Evolutionary conservation across 2,888 invertebrate species (phyloP).

Genomic region (Zaprionus obscuricornis): DNA sequence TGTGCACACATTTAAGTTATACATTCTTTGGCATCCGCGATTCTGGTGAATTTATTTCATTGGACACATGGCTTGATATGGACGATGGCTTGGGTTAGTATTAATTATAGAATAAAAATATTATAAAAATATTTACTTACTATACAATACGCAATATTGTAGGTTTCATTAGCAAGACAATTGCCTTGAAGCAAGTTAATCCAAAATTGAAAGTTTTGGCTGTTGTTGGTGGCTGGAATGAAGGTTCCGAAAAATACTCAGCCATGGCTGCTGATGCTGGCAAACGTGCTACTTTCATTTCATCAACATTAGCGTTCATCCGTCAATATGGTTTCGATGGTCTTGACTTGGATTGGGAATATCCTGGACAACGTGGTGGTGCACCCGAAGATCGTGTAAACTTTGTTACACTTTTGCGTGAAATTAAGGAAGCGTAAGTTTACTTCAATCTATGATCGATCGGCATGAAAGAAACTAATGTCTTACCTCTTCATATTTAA

Average conservation of each 20-base stretch:
- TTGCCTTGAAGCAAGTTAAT: conserved; percentile 63
- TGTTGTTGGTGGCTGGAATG: conserved; percentile 97
- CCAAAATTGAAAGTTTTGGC: conserved; percentile 87
- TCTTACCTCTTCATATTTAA: neutral
- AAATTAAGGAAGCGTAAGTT: conserved; percentile 67
- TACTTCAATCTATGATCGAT: conserved; percentile 84
- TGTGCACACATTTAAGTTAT: conserved; percentile 74
- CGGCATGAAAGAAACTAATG: conserved; percentile 55
- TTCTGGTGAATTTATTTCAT: conserved; percentile 49
- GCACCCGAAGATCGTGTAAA: conserved; percentile 88
- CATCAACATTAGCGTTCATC: conserved; percentile 89
- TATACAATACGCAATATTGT: too few species aligned
- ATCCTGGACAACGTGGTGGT: conserved; percentile 86
- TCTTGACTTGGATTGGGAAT: conserved; percentile 96
- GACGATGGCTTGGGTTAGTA: conserved; percentile 64
- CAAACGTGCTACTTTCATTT: conserved; percentile 89
- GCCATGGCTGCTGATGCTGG: conserved; percentile 89
- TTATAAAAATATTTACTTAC: too few species aligned
- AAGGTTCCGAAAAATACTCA: conserved; percentile 94
- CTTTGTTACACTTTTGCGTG: conserved; percentile 83
- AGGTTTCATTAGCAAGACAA: conserved; percentile 59
- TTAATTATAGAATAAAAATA: too few species aligned
- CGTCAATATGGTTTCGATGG: conserved; percentile 93
- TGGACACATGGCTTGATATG: conserved; percentile 69
- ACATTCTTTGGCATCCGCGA: conserved; percentile 70